Evolutionary conservation across 2,797 vertebrate species (phyloP).

Genomic region (Cirrhinus mrigala): DNA sequence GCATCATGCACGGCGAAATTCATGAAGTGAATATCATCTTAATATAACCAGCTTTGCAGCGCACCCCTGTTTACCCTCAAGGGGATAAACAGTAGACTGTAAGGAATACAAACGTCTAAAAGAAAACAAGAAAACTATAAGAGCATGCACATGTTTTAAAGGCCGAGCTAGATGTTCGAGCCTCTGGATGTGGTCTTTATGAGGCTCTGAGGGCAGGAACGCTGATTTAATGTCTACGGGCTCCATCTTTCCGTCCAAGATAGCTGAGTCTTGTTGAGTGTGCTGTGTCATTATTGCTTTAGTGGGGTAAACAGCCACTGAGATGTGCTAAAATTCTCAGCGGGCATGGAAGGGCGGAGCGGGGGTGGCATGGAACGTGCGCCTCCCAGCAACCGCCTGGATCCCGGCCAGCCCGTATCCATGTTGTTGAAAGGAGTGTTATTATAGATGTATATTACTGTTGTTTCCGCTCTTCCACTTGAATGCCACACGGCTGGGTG

Average conservation of each 20-base stretch:
- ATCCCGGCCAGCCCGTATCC: conserved; percentile 61
- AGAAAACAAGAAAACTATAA: no score
- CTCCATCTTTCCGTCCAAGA: conserved; percentile 57
- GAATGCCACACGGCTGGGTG: conserved; percentile 24
- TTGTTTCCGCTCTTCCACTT: conserved; percentile 24
- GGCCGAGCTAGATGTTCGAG: conserved; percentile 20
- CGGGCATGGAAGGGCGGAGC: conserved; percentile 58
- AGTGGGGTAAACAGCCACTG: conserved; percentile 68
- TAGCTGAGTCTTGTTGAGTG: conserved; percentile 26
- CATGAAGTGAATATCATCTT: background rate
- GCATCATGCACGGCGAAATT: background rate
- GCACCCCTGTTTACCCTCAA: conserved; percentile 7
- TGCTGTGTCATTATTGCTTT: conserved; percentile 69
- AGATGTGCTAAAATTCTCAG: conserved; percentile 69
- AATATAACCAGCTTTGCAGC: conserved; percentile 9
- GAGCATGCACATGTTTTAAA: conserved; percentile 34
- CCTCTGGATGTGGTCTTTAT: conserved; percentile 44
- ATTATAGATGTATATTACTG: conserved; percentile 41
- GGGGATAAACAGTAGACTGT: conserved; percentile 14
- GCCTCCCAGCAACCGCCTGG: conserved; percentile 42
- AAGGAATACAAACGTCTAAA: conserved; percentile 33
- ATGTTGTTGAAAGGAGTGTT: conserved; percentile 58
- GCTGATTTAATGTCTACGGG: conserved; percentile 50
- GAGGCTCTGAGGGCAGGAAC: conserved; percentile 31
- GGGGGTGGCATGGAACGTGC: conserved; percentile 12